Evolutionary conservation across 2,113 vertebrate genomes (phyloP).

Genomic region (Tiliqua scincoides): DNA sequence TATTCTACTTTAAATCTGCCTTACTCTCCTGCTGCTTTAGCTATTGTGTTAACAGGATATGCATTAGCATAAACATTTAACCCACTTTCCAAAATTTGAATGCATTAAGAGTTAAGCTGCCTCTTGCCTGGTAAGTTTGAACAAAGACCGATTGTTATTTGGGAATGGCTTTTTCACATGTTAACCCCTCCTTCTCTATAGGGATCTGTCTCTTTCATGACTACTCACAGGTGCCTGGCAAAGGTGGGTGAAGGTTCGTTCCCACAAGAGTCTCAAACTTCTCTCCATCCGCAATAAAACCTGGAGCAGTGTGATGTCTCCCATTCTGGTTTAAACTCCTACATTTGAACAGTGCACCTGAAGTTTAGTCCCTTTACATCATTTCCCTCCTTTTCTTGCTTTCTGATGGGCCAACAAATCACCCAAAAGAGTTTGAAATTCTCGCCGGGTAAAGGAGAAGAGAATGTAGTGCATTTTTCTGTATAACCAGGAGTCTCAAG

Average conservation of each 20-base stretch:
- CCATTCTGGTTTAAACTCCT: neutral
- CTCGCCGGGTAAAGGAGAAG: neutral
- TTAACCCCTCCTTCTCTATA: neutral
- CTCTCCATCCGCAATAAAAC: neutral
- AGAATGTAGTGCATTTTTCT: neutral
- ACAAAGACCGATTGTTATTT: conserved; percentile 38
- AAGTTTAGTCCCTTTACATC: neutral
- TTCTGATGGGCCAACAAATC: neutral
- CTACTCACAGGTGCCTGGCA: neutral
- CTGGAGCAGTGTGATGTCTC: neutral
- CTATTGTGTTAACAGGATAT: neutral
- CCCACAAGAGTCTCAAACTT: neutral
- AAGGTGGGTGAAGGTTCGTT: neutral
- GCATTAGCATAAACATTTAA: neutral
- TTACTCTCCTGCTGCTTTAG: conserved; percentile 2
- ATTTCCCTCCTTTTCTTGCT: neutral
- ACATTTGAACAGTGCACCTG: neutral
- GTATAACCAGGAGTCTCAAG: neutral
- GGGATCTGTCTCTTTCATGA: neutral
- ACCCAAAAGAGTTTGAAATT: neutral
- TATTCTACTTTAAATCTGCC: conserved; percentile 28
- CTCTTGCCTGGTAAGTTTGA: conserved; percentile 54
- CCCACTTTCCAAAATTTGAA: neutral
- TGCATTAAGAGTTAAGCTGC: conserved; percentile 29
- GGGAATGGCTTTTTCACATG: neutral